phyloP scores from a whole-genome alignment of 2,888 invertebrate species.

The Cataglyphis rosenhaueri region DNA sequence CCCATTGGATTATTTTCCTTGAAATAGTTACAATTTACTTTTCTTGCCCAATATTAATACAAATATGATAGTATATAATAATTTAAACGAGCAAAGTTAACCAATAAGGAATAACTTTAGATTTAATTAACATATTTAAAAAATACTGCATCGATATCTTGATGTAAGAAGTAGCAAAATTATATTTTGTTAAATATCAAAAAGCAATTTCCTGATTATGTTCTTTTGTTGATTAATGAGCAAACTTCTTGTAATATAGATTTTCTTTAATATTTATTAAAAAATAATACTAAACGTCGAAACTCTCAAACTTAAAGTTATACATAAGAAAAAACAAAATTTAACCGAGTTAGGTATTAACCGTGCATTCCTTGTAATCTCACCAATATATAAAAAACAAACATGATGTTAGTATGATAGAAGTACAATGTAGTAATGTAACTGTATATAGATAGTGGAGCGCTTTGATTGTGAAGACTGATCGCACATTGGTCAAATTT shows the following conservation, averaged over 20 bases:
- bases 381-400: conserved; percentile 22
- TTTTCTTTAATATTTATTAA: conserved; percentile 7
- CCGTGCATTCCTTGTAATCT: conserved; percentile 1
- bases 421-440: conserved; percentile 1
- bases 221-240: conserved; percentile 1
- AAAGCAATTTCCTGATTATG: not conserved
- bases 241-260: not conserved
- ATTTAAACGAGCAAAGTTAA: not conserved
- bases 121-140: conserved; percentile 21
- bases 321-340: conserved; percentile 8
- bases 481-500: conserved; percentile 11
- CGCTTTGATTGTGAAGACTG: not conserved
- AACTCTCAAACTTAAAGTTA: conserved; percentile 18
- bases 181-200: conserved; percentile 2
- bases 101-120: not conserved
- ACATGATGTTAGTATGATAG: not conserved
- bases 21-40: not conserved
- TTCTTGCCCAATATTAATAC: not conserved
- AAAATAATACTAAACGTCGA: conserved; percentile 23
- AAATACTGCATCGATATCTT: conserved; percentile 28
- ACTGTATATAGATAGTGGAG: not conserved
- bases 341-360: conserved; percentile 18
- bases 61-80: conserved; percentile 2
- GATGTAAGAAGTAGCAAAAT: not conserved
- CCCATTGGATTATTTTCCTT: not conserved